phyloP scores from a whole-genome alignment of 2,113 vertebrate genomes.

The Tamias sibiricus region DNA sequence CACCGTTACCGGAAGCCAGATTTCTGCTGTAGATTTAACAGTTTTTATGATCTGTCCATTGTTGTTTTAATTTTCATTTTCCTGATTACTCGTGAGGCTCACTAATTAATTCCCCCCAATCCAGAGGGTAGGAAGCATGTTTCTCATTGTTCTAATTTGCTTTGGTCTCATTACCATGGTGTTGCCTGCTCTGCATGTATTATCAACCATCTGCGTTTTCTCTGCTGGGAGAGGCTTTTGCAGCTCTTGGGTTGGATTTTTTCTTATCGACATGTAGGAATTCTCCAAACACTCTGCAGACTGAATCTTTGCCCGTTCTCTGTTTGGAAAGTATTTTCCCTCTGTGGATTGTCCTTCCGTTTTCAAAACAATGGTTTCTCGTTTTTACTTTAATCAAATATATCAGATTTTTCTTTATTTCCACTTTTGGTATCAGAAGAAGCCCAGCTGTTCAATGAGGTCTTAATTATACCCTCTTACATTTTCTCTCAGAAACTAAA shows the following conservation, averaged over 20 bases:
- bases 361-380: neutral
- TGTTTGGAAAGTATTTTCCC: neutral
- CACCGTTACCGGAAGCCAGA: fast-evolving
- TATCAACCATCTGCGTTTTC: constrained; percentile 51
- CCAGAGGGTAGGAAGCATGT: neutral
- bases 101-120: neutral
- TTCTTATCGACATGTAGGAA: neutral
- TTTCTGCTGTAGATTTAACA: neutral
- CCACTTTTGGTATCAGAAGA: neutral
- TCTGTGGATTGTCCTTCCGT: neutral
- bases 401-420: neutral
- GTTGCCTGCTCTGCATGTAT: neutral
- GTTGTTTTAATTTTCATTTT: constrained; percentile 21
- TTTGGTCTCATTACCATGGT: neutral
- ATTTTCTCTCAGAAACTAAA: neutral
- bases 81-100: neutral
- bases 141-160: neutral
- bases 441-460: neutral
- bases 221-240: constrained; percentile 32
- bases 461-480: neutral
- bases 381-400: neutral
- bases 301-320: neutral
- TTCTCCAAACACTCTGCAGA: neutral
- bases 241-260: neutral
- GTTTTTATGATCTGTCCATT: neutral